Evolutionary conservation across 2,797 vertebrate species (phyloP).

Genomic region (Orientallactaga sibirica): DNA sequence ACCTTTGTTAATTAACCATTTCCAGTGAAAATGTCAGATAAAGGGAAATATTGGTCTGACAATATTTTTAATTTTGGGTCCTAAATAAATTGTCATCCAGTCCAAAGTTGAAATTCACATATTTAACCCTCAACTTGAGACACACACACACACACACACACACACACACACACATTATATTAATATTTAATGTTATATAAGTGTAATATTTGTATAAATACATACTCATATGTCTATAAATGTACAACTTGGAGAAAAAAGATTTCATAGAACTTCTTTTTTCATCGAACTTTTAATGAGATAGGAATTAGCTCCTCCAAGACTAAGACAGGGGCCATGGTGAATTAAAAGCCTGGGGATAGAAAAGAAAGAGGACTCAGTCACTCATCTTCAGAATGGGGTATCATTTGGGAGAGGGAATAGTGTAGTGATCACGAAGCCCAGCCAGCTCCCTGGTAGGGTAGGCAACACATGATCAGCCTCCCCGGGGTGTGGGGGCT

Average conservation of each 20-base stretch:
- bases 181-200: too few species aligned
- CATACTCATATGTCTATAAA: background rate
- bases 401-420: too few species aligned
- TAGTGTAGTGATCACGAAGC: too few species aligned
- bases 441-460: too few species aligned
- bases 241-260: background rate
- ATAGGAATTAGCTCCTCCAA: background rate
- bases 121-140: background rate
- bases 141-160: background rate
- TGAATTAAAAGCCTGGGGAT: too few species aligned
- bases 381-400: too few species aligned
- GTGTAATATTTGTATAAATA: background rate
- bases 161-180: too few species aligned
- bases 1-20: conserved; percentile 37
- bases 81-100: background rate
- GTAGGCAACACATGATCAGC: too few species aligned
- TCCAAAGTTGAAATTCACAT: background rate
- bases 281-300: background rate
- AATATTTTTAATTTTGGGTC: background rate
- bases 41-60: background rate
- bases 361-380: too few species aligned
- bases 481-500: too few species aligned
- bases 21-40: background rate
- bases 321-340: too few species aligned
- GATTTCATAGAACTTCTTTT: background rate